phyloP scores from a whole-genome alignment of 2,888 invertebrate species.

The Sceliomorpha sp. region DNA sequence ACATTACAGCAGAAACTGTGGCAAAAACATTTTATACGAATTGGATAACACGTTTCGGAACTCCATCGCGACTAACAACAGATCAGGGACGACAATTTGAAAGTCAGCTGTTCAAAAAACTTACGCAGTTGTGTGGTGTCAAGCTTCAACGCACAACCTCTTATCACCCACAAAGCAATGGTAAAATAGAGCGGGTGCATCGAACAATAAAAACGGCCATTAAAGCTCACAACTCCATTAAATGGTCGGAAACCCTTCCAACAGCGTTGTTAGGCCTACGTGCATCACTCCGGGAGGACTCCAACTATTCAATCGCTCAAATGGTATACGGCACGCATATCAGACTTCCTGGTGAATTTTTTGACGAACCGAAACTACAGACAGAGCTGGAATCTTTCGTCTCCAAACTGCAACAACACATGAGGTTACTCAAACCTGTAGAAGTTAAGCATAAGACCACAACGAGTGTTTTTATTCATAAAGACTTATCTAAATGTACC shows the following conservation, averaged over 20 bases:
- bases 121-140: slow-evolving; percentile 40
- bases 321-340: slow-evolving; percentile 55
- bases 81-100: slow-evolving; percentile 74
- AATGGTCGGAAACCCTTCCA: slow-evolving; percentile 55
- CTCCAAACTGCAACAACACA: too few relatives aligned
- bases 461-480: slow-evolving; percentile 10
- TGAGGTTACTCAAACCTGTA: too few relatives aligned
- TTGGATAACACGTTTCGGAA: slow-evolving; percentile 58
- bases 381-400: too few relatives aligned
- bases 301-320: slow-evolving; percentile 48
- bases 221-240: slow-evolving; percentile 26
- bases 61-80: slow-evolving; percentile 55
- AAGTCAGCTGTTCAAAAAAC: slow-evolving; percentile 68
- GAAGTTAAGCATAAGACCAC: too few relatives aligned
- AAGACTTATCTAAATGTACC: slow-evolving; percentile 3
- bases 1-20: slow-evolving; percentile 64
- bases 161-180: slow-evolving; percentile 44
- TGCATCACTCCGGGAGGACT: slow-evolving; percentile 38
- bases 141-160: slow-evolving; percentile 42
- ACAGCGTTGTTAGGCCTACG: slow-evolving; percentile 50
- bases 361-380: too few relatives aligned
- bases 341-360: too few relatives aligned
- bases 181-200: slow-evolving; percentile 64
- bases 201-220: slow-evolving; percentile 63
- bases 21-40: slow-evolving; percentile 36